Conservation (phyloP, 2,888 invertebrate genomes). For the Orchesella flavescens region DNA sequence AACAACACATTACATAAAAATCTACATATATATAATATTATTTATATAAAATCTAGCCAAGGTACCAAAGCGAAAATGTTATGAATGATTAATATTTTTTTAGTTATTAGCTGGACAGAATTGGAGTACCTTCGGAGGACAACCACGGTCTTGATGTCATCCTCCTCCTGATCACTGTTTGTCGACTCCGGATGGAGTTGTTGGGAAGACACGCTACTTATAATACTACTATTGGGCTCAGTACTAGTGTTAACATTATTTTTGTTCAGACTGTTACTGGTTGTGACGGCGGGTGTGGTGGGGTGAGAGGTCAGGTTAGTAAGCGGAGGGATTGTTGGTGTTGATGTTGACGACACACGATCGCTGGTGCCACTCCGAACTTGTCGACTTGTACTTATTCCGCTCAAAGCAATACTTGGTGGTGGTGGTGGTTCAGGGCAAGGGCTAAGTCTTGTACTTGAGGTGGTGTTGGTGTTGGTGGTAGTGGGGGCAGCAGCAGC, state of each 20-base stretch:
- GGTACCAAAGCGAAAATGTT: neutral
- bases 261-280: slow-evolving; percentile 11
- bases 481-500: neutral
- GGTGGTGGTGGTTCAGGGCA: neutral
- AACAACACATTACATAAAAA: too few relatives aligned
- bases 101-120: neutral
- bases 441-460: slow-evolving; percentile 10
- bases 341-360: slow-evolving; percentile 8
- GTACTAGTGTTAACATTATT: slow-evolving; percentile 28
- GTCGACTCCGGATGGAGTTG: neutral
- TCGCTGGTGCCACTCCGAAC: neutral
- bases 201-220: slow-evolving; percentile 9
- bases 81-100: neutral
- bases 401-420: slow-evolving; percentile 16
- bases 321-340: neutral
- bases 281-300: slow-evolving; percentile 14
- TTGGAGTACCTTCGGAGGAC: slow-evolving; percentile 13
- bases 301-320: neutral
- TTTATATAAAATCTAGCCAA: too few relatives aligned
- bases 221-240: slow-evolving; percentile 48
- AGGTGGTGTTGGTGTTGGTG: slow-evolving; percentile 17
- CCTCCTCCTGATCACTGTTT: neutral
- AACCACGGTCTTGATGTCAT: neutral
- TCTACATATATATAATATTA: too few relatives aligned
- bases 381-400: neutral